A percentile compares a stretch with the other conserved stretches of the same genome.
Conservation (phyloP, 2,797 vertebrate genomes). For the Steatocranus sp. region DNA sequence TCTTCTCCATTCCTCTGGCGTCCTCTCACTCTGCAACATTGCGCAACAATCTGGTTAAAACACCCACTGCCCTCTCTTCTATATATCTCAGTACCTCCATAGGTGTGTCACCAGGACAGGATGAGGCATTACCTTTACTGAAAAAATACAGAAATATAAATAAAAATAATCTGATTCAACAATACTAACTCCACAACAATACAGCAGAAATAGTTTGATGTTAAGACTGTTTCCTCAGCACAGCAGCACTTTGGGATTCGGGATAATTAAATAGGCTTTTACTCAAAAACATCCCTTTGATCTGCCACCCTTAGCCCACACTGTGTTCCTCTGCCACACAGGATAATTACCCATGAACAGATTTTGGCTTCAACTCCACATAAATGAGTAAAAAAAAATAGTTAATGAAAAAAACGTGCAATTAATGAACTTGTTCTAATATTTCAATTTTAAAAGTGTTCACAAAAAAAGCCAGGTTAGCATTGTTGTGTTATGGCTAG, state of each 20-base stretch:
- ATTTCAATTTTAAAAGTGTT: not conserved
- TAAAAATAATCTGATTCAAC: not conserved
- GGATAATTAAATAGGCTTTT: not conserved
- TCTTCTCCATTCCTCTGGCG: accelerated
- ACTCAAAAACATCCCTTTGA: not conserved
- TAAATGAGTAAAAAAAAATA: not conserved
- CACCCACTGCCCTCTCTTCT: not conserved
- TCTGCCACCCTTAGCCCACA: not conserved
- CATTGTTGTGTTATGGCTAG: not conserved
- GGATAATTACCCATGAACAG: not conserved
- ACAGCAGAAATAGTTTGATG: not conserved
- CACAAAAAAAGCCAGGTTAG: not conserved
- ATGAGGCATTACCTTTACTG: not conserved
- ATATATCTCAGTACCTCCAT: not conserved
- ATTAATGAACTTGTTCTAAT: not conserved
- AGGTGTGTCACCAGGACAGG: not conserved
- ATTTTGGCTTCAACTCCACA: not conserved
- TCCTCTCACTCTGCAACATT: not conserved
- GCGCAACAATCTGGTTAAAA: not conserved
- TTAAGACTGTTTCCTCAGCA: not conserved
- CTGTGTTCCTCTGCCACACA: not conserved
- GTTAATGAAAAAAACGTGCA: not conserved
- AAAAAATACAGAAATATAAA: not conserved
- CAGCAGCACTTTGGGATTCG: not conserved
- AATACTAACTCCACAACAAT: not conserved